Base-by-base conservation (phyloP, 2,797 vertebrate genomes). In the Gymnoscopelus microlampas region DNA sequence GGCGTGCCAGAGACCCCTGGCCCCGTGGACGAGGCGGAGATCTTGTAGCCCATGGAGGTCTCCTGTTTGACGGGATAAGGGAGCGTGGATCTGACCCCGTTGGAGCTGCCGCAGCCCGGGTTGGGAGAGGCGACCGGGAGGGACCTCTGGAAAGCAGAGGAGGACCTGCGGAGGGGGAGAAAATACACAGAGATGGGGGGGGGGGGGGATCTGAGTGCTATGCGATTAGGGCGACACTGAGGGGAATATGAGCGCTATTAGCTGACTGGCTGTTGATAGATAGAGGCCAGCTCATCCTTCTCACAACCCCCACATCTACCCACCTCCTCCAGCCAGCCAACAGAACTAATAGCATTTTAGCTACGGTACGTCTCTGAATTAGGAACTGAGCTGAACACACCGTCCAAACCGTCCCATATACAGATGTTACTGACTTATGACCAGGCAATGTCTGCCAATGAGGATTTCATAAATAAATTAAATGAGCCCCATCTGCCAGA, bases 61-160 rank as follows among this genome's bases (percentile, higher is more conserved):
- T 98, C 98, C 85, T 98, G 96, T 88, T 98, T 99, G 94, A 99
- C 95, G 50, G 92, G 90, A 81, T 96, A 96, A 65, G 91, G 76
- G 1, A 93, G 77, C 67, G 93, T 85, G 57, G 93, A 87, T 68
- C 68, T 72, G 39, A 85, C 75, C 60, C 93, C 90, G 69, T 93
- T 95, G 87, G 94, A 78, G 71, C 88, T 85, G 60, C 85, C 72
- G 15, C 87, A 82, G 68, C 68, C 60, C 4, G 75, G 80, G 65
- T 77, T 12, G 2, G 85, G 70, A 5, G 86, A 89, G 66, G 82
- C 55, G 82, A 87, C 92, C 71, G 92, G 73, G 78, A 93, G 87
- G 60, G 94, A 80, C 76, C 92, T 93, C 87, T 95, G 94, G 92
- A 96, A 91, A 84, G 86, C 85, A 66, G 93, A 87, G 71, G 93